Percentiles rank a stretch among this genome's conserved stretches.
phyloP scores from a whole-genome alignment of 2,797 vertebrate genomes.

The Pangasius krempfi region DNA sequence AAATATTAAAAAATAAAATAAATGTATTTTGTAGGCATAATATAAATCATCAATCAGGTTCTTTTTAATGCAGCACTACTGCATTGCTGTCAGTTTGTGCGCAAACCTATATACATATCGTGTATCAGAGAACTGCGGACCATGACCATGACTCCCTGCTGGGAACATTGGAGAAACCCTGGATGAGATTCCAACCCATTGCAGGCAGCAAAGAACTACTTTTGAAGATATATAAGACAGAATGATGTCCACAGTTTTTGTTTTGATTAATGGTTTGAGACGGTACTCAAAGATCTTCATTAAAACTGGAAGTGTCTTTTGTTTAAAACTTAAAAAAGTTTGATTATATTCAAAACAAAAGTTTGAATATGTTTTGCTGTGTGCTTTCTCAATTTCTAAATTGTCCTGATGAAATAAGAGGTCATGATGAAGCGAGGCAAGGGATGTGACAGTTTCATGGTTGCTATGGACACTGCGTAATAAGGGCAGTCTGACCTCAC shows the following conservation, averaged over 20 bases:
- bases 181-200: neutral
- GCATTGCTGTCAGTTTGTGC: neutral
- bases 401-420: slow-evolving; percentile 11
- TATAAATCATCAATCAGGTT: neutral
- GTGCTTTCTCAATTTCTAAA: neutral
- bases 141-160: neutral
- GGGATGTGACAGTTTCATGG: slow-evolving; percentile 47
- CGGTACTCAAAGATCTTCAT: neutral
- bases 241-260: neutral
- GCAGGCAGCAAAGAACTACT: neutral
- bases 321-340: neutral
- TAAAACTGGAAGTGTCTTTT: neutral
- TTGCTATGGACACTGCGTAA: slow-evolving; percentile 58
- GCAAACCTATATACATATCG: neutral
- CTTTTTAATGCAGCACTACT: neutral
- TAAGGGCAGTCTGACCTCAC: slow-evolving; percentile 50
- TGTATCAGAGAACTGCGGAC: neutral
- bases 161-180: neutral
- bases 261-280: neutral
- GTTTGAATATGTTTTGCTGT: slow-evolving; percentile 10
- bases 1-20: neutral
- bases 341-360: neutral
- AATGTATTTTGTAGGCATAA: neutral
- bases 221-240: neutral
- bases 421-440: slow-evolving; percentile 18